These are phyloP conservation scores for Eilema griseolum DNA, from an alignment of 2,888 invertebrate genomes.

Conservation along the genomic window DNA sequence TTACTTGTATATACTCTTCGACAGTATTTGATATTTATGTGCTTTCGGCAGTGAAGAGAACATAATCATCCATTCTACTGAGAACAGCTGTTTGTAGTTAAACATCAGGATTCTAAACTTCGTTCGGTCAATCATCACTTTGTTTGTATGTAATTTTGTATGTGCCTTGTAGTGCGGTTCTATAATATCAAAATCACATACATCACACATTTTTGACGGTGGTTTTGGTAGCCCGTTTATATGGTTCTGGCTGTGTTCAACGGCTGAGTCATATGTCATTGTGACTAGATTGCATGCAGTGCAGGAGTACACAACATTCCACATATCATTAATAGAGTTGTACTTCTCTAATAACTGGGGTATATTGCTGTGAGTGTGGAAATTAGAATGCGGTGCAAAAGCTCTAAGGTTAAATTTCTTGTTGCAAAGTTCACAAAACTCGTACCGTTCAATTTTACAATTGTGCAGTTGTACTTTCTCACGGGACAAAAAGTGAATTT, in stretches of 20 bases:
- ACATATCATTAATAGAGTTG: slow-evolving; percentile 57
- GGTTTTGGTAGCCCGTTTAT: slow-evolving; percentile 45
- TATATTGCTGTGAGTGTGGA: slow-evolving; percentile 29
- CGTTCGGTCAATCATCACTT: slow-evolving; percentile 34
- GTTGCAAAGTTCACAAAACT: slow-evolving; percentile 53
- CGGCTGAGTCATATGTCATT: slow-evolving; percentile 64
- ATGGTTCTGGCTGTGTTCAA: slow-evolving; percentile 69
- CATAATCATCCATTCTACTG: slow-evolving; percentile 59
- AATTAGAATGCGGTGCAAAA: slow-evolving; percentile 54
- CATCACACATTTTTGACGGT: slow-evolving; percentile 52
- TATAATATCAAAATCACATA: slow-evolving; percentile 64
- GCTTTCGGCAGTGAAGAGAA: slow-evolving; percentile 53
- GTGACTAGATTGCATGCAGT: slow-evolving; percentile 56
- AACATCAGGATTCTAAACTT: slow-evolving; percentile 63
- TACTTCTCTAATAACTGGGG: slow-evolving; percentile 65
- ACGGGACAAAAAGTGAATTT: slow-evolving; percentile 49
- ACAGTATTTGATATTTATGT: slow-evolving; percentile 33
- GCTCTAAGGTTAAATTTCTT: slow-evolving; percentile 54
- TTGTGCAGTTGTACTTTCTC: slow-evolving; percentile 28
- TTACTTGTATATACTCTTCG: slow-evolving; percentile 46
- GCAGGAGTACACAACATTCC: slow-evolving; percentile 70
- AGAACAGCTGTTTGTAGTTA: slow-evolving; percentile 53
- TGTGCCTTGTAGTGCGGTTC: slow-evolving; percentile 57
- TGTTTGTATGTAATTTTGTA: slow-evolving; percentile 53
- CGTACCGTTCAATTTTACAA: slow-evolving; percentile 40